Evolutionary conservation across 2,797 vertebrate genomes (phyloP).

Genomic region (Lepilemur septentrionalis): DNA sequence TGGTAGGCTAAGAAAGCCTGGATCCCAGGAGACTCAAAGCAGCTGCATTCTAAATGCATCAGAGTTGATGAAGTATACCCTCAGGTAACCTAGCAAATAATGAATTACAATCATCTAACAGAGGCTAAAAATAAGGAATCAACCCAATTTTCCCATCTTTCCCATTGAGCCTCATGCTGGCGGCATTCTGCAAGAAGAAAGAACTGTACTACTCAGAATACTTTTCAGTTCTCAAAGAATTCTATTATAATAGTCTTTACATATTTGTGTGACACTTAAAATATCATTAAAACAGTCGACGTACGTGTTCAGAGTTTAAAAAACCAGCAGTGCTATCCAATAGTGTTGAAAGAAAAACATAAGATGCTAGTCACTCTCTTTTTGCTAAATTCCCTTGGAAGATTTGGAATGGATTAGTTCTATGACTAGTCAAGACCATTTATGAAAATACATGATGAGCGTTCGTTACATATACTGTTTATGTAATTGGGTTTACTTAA

Average conservation of each 20-base stretch:
- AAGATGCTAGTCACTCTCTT: background rate
- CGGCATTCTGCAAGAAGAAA: background rate
- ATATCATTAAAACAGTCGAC: background rate
- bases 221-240: background rate
- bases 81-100: conserved; percentile 43
- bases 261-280: background rate
- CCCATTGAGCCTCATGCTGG: background rate
- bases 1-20: conserved; percentile 30
- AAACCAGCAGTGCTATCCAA: background rate
- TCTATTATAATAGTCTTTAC: background rate
- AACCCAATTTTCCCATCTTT: conserved; percentile 45
- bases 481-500: background rate
- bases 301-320: background rate
- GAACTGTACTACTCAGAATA: background rate
- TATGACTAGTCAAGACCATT: background rate
- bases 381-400: background rate
- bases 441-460: background rate
- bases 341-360: background rate
- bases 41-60: conserved; percentile 65
- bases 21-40: conserved; percentile 55
- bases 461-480: background rate
- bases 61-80: conserved; percentile 47
- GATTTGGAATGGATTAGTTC: background rate
- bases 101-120: conserved; percentile 42
- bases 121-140: conserved; percentile 59